These are phyloP conservation scores for Trachelus tabidus DNA, from an alignment of 2,888 invertebrate species.

Conservation along the genomic window DNA sequence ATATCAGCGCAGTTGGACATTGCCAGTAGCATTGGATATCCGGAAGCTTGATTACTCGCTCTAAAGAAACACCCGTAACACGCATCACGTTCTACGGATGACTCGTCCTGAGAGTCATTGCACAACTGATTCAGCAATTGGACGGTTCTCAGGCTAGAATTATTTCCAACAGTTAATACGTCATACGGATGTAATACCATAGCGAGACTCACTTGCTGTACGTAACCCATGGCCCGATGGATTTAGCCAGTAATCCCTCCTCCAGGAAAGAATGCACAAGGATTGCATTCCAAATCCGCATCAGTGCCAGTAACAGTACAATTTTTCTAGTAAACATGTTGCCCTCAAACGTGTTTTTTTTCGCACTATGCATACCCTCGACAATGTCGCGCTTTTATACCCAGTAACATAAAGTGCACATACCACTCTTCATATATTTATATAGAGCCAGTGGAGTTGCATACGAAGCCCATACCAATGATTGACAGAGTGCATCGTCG, in stretches of 20 bases:
- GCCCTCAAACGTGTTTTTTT: not conserved
- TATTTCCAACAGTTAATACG: slow-evolving; percentile 3
- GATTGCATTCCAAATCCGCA: not conserved
- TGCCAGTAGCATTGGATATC: slow-evolving; percentile 49
- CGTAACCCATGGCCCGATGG: not conserved
- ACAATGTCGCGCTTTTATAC: not conserved
- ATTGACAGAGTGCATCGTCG: not conserved
- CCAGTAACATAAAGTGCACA: not conserved
- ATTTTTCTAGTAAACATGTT: not conserved
- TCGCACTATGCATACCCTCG: not conserved
- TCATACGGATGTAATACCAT: not conserved
- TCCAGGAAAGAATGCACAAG: not conserved
- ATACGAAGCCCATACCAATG: not conserved
- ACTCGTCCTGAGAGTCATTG: slow-evolving; percentile 74
- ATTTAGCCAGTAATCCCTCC: not conserved
- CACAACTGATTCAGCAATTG: slow-evolving; percentile 74
- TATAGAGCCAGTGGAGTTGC: too few species aligned
- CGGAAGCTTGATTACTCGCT: slow-evolving; percentile 63
- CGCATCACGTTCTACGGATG: slow-evolving; percentile 70
- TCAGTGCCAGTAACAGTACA: not conserved
- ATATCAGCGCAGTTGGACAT: slow-evolving; percentile 49
- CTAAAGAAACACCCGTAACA: slow-evolving; percentile 75
- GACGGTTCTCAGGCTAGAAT: slow-evolving; percentile 62
- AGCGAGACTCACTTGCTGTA: slow-evolving; percentile 1
- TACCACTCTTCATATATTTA: not conserved